Conservation (phyloP, 2,113 vertebrate genomes). For the Stegastes partitus region DNA sequence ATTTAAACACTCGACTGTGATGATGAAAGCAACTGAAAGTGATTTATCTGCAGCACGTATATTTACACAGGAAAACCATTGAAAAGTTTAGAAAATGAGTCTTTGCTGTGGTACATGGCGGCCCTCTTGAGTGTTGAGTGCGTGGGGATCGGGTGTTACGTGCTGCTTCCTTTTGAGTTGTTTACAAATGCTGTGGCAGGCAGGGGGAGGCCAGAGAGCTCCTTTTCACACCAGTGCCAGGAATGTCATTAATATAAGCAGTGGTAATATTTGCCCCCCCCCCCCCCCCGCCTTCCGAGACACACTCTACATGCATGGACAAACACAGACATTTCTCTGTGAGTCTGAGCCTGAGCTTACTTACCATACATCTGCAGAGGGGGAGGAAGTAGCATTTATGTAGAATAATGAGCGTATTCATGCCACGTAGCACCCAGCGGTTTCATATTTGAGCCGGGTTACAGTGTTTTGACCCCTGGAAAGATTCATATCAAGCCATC, state of each 20-base stretch:
- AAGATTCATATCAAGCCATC: slow-evolving; percentile 68
- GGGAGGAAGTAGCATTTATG: slow-evolving; percentile 21
- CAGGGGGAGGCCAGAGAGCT: slow-evolving; percentile 41
- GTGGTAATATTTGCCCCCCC: slow-evolving; percentile 49
- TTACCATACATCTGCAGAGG: slow-evolving; percentile 2
- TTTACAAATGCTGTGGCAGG: slow-evolving; percentile 69
- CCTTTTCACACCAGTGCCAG: slow-evolving; percentile 66
- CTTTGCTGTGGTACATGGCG: background rate
- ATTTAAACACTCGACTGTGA: slow-evolving; percentile 6
- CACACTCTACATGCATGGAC: slow-evolving; percentile 25
- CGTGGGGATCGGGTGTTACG: background rate
- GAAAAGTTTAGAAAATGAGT: slow-evolving; percentile 33
- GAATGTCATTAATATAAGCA: slow-evolving; percentile 79
- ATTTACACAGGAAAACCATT: slow-evolving; percentile 17
- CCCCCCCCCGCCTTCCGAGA: background rate
- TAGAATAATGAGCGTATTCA: slow-evolving; percentile 41
- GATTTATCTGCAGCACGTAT: slow-evolving; percentile 20
- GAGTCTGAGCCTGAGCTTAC: background rate
- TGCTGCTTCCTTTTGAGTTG: slow-evolving; percentile 54
- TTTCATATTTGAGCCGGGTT: slow-evolving; percentile 52
- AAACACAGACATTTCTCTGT: slow-evolving; percentile 34
- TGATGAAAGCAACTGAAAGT: slow-evolving; percentile 33
- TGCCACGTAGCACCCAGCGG: slow-evolving; percentile 37
- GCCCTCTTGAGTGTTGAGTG: slow-evolving; percentile 9
- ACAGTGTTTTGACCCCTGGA: slow-evolving; percentile 56